These are phyloP conservation scores for Bombus breviceps DNA, from an alignment of 1,140 invertebrate genomes.

Conservation along the genomic window DNA sequence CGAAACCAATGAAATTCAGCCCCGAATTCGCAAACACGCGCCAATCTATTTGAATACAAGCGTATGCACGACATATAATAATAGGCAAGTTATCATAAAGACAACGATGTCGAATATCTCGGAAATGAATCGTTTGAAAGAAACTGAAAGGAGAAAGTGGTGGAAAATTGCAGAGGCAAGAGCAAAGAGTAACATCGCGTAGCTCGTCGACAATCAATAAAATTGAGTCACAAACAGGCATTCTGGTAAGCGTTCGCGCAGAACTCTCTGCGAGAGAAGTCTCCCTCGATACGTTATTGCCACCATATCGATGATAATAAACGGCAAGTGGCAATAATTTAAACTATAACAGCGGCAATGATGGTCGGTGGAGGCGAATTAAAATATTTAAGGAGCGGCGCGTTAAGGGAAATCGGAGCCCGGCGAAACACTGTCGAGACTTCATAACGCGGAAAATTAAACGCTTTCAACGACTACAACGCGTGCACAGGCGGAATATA, in stretches of 20 bases:
- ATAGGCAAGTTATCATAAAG: too few species aligned
- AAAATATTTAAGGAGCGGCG: conserved; percentile 46
- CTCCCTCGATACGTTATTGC: neutral
- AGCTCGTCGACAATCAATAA: conserved; percentile 1
- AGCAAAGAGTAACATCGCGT: neutral
- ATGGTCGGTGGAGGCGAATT: conserved; percentile 28
- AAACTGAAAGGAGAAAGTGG: too few species aligned
- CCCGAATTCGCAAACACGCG: too few species aligned
- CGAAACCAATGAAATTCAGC: too few species aligned
- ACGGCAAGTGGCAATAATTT: conserved; percentile 40
- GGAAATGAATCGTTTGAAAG: too few species aligned
- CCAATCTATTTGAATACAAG: too few species aligned
- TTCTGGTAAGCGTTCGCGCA: neutral
- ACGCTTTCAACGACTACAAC: conserved; percentile 37
- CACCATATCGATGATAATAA: conserved; percentile 20
- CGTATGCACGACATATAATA: too few species aligned
- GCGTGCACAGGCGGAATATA: conserved; percentile 51
- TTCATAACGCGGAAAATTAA: conserved; percentile 64
- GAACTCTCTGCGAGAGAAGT: too few species aligned
- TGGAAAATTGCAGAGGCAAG: too few species aligned
- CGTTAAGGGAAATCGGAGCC: conserved; percentile 33
- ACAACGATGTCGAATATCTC: too few species aligned
- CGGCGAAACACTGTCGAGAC: neutral
- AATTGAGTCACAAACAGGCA: conserved; percentile 29
- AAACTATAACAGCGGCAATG: conserved; percentile 36